Conservation (phyloP, 53 echinoderm and acorn worm genomes). For the Antedon mediterranea region DNA sequence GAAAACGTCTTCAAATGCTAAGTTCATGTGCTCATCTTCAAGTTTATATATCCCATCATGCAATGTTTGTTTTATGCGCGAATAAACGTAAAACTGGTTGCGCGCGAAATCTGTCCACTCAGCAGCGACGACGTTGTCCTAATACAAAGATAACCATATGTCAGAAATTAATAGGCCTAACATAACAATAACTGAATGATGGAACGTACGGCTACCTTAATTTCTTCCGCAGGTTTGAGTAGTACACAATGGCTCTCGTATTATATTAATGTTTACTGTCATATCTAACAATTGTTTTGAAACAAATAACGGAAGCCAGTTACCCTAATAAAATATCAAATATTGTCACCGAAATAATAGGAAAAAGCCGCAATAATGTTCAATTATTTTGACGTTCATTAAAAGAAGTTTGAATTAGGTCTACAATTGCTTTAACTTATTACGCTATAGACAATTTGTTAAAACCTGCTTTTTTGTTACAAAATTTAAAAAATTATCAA, state of each 20-base stretch:
- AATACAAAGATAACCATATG: background rate
- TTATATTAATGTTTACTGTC: background rate
- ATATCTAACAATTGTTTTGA: background rate
- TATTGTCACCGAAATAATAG: background rate
- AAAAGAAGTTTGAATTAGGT: too few species aligned
- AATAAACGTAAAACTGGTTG: background rate
- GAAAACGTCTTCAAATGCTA: background rate
- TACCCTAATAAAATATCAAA: background rate
- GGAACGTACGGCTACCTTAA: background rate
- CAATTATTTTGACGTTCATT: too few species aligned
- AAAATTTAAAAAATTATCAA: too few species aligned
- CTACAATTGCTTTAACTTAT: too few species aligned
- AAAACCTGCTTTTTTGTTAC: too few species aligned
- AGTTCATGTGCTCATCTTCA: background rate
- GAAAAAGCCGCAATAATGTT: background rate
- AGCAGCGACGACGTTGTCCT: background rate
- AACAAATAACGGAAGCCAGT: background rate
- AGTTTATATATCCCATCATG: conserved; percentile 1
- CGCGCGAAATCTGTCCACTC: background rate
- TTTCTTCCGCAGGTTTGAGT: background rate
- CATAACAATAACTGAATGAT: background rate
- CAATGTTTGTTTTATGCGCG: background rate
- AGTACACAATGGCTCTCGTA: background rate
- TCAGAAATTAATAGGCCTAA: background rate
- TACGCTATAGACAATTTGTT: too few species aligned